phyloP scores from a whole-genome alignment of 2,888 invertebrate species.

The Aromia moschata region DNA sequence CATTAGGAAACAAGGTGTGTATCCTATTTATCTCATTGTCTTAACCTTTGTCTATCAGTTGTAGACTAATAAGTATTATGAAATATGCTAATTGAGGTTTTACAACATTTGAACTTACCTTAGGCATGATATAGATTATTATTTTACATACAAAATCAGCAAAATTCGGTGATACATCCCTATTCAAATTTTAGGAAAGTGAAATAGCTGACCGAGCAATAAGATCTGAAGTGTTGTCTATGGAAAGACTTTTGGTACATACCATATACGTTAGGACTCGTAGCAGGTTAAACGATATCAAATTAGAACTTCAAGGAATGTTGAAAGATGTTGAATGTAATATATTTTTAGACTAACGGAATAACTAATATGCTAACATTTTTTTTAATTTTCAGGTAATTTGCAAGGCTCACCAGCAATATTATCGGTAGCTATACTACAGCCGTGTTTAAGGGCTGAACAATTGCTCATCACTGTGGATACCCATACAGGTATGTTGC shows the following conservation, averaged over 20 bases:
- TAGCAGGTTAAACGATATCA: slow-evolving; percentile 83
- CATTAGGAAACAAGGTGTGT: slow-evolving; percentile 72
- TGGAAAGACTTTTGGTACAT: slow-evolving; percentile 93
- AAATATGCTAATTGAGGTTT: too few relatives aligned
- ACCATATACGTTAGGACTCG: slow-evolving; percentile 94
- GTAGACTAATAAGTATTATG: too few relatives aligned
- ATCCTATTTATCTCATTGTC: too few relatives aligned
- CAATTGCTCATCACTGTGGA: slow-evolving; percentile 92
- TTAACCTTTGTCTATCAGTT: too few relatives aligned
- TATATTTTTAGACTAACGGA: slow-evolving; percentile 41
- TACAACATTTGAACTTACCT: too few relatives aligned
- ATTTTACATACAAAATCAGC: too few relatives aligned
- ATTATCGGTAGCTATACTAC: slow-evolving; percentile 87
- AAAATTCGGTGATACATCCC: too few relatives aligned
- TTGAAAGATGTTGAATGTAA: slow-evolving; percentile 78
- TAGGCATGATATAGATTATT: too few relatives aligned
- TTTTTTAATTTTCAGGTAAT: slow-evolving; percentile 75
- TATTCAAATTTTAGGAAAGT: slow-evolving; percentile 62
- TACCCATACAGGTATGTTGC: slow-evolving; percentile 91
- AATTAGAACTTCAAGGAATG: slow-evolving; percentile 77
- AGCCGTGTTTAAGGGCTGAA: slow-evolving; percentile 91
- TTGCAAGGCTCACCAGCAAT: slow-evolving; percentile 93
- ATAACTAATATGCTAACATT: too few relatives aligned
- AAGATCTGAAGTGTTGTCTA: slow-evolving; percentile 90
- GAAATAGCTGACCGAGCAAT: slow-evolving; percentile 82